Conservation (phyloP, 2,113 vertebrate genomes). For the Canis aureus region DNA sequence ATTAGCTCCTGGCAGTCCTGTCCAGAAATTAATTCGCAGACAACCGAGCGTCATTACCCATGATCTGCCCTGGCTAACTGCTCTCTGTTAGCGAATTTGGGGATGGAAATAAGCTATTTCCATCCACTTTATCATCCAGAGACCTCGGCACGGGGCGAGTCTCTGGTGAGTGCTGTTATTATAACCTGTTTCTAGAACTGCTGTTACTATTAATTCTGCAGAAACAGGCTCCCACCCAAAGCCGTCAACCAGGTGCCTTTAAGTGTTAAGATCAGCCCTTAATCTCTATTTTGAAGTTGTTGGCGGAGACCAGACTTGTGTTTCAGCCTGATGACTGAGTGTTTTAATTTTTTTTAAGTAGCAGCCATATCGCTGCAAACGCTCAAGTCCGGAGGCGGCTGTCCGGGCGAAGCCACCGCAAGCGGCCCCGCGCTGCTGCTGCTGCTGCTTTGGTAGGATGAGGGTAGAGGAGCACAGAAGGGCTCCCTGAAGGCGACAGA, state of each 20-base stretch:
- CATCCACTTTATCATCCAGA: background rate
- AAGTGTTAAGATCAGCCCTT: constrained; percentile 59
- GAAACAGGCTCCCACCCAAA: constrained; percentile 25
- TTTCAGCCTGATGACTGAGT: constrained; percentile 55
- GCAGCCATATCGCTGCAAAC: constrained; percentile 31
- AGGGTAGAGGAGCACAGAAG: rapidly evolving
- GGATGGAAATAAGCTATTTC: constrained; percentile 32
- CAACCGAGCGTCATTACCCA: background rate
- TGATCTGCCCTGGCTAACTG: background rate
- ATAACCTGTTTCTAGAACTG: constrained; percentile 6
- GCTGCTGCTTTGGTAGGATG: rapidly evolving
- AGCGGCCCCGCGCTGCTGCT: rapidly evolving
- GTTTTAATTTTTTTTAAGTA: constrained; percentile 66
- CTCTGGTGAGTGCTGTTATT: background rate
- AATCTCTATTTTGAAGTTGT: background rate
- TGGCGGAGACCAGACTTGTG: constrained; percentile 46
- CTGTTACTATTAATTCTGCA: background rate
- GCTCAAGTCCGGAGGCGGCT: background rate
- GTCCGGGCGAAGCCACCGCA: rapidly evolving
- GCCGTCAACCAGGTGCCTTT: background rate
- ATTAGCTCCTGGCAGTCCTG: background rate
- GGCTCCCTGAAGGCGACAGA: background rate
- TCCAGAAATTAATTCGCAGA: constrained; percentile 55
- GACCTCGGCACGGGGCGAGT: background rate
- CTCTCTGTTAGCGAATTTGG: background rate